These are phyloP conservation scores for Harpegnathos saltator DNA, from an alignment of 1,140 invertebrate genomes.

Conservation along the genomic window DNA sequence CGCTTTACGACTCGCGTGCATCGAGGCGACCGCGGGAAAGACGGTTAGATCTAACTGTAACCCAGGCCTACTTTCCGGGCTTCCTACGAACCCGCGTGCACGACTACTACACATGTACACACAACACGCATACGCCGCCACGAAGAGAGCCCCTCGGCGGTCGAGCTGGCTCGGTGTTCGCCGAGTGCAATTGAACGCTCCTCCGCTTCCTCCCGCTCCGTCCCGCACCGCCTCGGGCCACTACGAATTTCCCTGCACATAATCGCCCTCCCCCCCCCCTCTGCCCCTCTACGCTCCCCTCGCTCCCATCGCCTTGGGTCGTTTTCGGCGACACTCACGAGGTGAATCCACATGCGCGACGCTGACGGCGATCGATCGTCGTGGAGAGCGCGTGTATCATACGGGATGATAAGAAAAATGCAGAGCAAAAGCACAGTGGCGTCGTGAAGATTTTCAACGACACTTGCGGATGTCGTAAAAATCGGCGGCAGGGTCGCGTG, in stretches of 20 bases:
- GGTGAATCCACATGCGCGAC: too few relatives aligned
- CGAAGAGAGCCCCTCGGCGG: neutral
- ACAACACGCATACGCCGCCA: neutral
- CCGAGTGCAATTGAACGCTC: conserved; percentile 6
- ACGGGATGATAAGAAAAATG: too few relatives aligned
- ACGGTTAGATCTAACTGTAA: conserved; percentile 85
- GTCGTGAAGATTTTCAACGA: too few relatives aligned
- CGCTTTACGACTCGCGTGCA: conserved; percentile 48
- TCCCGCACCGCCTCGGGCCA: conserved; percentile 69
- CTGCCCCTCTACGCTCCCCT: too few relatives aligned
- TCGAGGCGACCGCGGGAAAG: conserved; percentile 58
- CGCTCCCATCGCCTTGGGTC: conserved; percentile 21
- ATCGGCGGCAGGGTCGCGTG: conserved; percentile 3
- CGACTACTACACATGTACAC: neutral
- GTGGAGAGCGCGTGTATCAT: too few relatives aligned
- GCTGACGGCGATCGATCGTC: too few relatives aligned
- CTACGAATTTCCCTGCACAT: conserved; percentile 54
- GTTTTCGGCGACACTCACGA: neutral
- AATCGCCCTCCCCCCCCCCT: conserved; percentile 60
- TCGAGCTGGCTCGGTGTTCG: conserved; percentile 50
- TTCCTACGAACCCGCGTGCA: conserved; percentile 36
- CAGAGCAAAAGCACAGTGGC: too few relatives aligned
- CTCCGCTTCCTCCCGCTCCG: conserved; percentile 19
- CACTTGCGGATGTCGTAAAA: too few relatives aligned
- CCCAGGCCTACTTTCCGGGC: conserved; percentile 82